These are phyloP conservation scores for Orbicella faveolata DNA, from an alignment of 64 coral and sea anemone genomes.

Conservation along the genomic window DNA sequence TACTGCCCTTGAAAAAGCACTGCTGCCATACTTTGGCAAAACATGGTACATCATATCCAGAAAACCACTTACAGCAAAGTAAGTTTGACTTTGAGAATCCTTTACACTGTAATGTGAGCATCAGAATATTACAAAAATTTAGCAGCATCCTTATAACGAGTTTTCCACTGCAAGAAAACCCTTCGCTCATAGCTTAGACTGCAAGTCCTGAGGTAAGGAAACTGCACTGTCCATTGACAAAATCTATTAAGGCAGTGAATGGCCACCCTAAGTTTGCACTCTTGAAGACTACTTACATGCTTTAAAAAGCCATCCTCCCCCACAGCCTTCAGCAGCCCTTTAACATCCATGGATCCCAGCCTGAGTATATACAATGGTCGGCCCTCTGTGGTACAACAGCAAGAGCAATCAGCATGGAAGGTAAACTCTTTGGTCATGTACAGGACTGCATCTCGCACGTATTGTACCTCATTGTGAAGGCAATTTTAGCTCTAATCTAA, in stretches of 20 bases:
- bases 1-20: no score
- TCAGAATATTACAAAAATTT: no score
- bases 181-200: no score
- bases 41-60: no score
- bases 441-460: background rate
- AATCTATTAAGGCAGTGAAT: background rate
- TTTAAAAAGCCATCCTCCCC: conserved; percentile 99
- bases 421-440: background rate
- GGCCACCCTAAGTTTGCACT: no score
- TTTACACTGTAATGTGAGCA: no score
- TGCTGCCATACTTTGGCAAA: no score
- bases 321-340: conserved; percentile 92
- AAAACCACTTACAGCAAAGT: no score
- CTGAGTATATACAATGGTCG: conserved; percentile 94
- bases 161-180: no score
- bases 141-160: no score
- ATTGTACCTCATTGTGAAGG: background rate
- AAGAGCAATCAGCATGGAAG: background rate
- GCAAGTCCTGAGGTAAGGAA: no score
- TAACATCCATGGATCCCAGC: conserved; percentile 94
- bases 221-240: background rate
- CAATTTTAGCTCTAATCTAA: background rate
- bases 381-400: conserved; percentile 68
- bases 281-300: conserved; percentile 70
- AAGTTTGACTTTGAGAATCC: no score